A percentile compares a stretch with the other conserved stretches of the same genome.
Conservation (phyloP, 2,888 invertebrate species). For the Pasiphila rectangulata region DNA sequence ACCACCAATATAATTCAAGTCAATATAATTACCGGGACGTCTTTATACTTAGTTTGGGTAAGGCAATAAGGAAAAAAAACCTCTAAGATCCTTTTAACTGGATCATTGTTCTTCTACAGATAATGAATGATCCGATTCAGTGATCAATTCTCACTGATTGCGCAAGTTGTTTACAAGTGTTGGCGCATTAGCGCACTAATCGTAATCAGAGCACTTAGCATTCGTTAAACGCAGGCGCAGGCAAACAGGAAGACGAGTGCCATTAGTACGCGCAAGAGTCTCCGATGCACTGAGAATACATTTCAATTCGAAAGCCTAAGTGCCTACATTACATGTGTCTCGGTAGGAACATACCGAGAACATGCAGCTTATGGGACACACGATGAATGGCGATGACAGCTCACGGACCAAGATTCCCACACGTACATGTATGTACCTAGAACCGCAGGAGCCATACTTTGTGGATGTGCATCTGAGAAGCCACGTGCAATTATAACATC, state of each 20-base stretch:
- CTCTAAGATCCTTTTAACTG: too few relatives aligned
- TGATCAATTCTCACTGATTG: not conserved
- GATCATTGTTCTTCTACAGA: not conserved
- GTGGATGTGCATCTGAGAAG: too few relatives aligned
- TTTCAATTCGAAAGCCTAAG: not conserved
- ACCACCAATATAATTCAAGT: too few relatives aligned
- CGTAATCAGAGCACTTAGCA: constrained; percentile 16
- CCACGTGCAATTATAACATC: constrained; percentile 3
- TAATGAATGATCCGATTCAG: constrained; percentile 3
- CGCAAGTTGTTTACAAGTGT: not conserved
- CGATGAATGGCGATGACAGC: too few relatives aligned
- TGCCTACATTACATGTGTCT: not conserved
- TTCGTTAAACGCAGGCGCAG: constrained; percentile 9
- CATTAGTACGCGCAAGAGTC: constrained; percentile 3
- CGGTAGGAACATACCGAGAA: too few relatives aligned
- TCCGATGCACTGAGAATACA: constrained; percentile 4
- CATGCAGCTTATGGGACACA: too few relatives aligned
- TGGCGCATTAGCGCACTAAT: constrained; percentile 8
- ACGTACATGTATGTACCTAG: too few relatives aligned
- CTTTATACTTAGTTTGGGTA: too few relatives aligned
- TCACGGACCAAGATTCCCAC: too few relatives aligned
- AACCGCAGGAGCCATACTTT: too few relatives aligned
- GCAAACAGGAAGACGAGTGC: constrained; percentile 12
- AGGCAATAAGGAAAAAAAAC: too few relatives aligned
- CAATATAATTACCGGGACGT: too few relatives aligned